These are phyloP conservation scores for Luffia ferchaultella DNA, from an alignment of 2,888 invertebrate species.

Conservation along the genomic window DNA sequence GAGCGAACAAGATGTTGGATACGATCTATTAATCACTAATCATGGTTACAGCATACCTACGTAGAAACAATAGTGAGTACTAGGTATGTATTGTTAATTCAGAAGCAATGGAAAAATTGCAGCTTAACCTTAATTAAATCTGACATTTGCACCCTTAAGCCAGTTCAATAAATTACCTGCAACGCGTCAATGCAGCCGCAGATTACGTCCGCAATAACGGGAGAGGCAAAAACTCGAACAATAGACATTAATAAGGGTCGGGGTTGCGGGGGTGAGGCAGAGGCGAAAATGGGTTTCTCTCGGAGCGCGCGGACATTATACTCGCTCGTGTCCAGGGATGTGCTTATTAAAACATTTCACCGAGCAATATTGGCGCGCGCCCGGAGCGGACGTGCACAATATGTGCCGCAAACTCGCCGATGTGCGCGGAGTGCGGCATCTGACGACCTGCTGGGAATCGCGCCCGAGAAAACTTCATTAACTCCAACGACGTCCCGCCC, in stretches of 20 bases:
- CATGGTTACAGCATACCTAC: too few relatives aligned
- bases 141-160: not conserved
- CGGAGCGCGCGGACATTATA: slow-evolving; percentile 24
- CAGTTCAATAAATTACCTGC: too few relatives aligned
- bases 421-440: slow-evolving; percentile 43
- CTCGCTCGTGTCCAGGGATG: slow-evolving; percentile 40
- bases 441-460: slow-evolving; percentile 66
- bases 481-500: slow-evolving; percentile 46
- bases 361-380: slow-evolving; percentile 47
- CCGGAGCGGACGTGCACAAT: slow-evolving; percentile 48
- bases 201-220: slow-evolving; percentile 35
- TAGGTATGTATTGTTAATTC: too few relatives aligned
- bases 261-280: slow-evolving; percentile 10
- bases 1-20: too few relatives aligned
- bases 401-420: slow-evolving; percentile 51
- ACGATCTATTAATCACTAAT: too few relatives aligned
- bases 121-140: too few relatives aligned
- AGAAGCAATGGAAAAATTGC: too few relatives aligned
- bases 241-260: slow-evolving; percentile 58
- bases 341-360: slow-evolving; percentile 65
- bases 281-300: slow-evolving; percentile 28
- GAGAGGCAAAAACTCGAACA: slow-evolving; percentile 49
- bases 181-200: not conserved
- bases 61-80: too few relatives aligned
- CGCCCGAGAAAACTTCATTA: slow-evolving; percentile 66